Base-by-base conservation (phyloP, 1,140 invertebrate species). In the Sweltsa coloradensis region DNA sequence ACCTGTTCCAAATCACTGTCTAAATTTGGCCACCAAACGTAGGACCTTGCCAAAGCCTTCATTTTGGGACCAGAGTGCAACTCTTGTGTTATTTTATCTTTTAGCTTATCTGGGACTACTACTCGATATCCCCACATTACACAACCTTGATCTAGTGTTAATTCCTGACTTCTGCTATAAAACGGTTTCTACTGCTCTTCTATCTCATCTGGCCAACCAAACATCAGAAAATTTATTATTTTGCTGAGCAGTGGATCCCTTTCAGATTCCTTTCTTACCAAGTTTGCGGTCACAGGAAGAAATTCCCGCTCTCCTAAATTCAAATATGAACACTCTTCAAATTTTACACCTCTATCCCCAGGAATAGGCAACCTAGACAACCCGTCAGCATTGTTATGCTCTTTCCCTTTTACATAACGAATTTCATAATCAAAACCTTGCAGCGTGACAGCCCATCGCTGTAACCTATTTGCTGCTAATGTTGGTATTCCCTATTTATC, bases 371-470 rank as follows among this genome's bases (percentile, higher is more conserved):
- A 34, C 22, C 41, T 42, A 4, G 41, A 42, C 16, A 42, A 23
- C 16, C 22, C 16, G 25, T 42, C 41, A 14, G 41, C 41, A 42
- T 42, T 42, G 5, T 18, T 5, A 34, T 42, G 18, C 4, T 42
- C 16, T 18, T 42, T 4, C 25, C 16, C 22, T 23, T 42, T 42
- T 7, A 18, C 22, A 51, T 59, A 66, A 49, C 62, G 51, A 4
- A 66, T 54, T 11, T 54, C 29, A 48, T 59, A 66, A 45, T 57
- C 31, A 51, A 59, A 66, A 2, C 50, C 55, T 27, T 53, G 54
- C 25, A 68, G 47, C 36, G 56, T 58, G 5, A 60, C 22, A 6
- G 60, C 62, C 51, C 57, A 67, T 39, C 57, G 51, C 47, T 61
- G 60, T 37, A 67, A 48, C 7, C 66, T 34, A 25, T 45, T 53